Evolutionary conservation across 30 jellyfish, hydroid and myxozoan species (phyloP), one percentile per base, ranked within the genome.

Genomic region (Pelagia noctiluca): DNA sequence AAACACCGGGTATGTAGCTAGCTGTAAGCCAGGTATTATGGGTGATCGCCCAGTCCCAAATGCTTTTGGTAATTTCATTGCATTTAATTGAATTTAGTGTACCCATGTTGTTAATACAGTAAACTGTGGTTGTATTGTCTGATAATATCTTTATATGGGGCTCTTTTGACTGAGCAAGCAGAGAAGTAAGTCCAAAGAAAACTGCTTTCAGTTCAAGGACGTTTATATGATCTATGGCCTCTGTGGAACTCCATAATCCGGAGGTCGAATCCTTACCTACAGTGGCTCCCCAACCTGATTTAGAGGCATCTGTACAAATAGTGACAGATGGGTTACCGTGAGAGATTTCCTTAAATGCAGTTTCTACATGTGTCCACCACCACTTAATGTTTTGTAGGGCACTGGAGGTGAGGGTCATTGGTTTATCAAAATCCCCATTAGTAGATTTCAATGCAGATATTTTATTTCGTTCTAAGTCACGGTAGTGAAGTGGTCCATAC

Each of bases 31-130:
- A 66, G 61, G 24, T 66, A 22, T 66, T 66, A n/a, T 60, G 72
- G 35, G 34, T 60, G 30, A 60, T 60, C 21, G 72, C 72, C 72
- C 72, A 60, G 35, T 60, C 72, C 72, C 72, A 60, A 26, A 60
- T 60, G 34, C 35, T 60, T 60, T 26, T 60, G 34, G 72, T n/a
- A 22, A 60, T 60, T 8, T 60, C 72, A 60, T 60, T 26, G 34
- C 30, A 22, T 22, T n/a, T 22, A 22, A 26, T 22, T 32, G 79
- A 66, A n/a, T 35, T 66, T 22, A 66, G 26, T 28, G 61, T 66
- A 32, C 79, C 79, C 79, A 66, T 66, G 24, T 66, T 66, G 79
- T 66, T 66, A n/a, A 66, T 66, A 66, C 79, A 66, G 61, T 30
- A 30, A 18, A 62, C 75, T 13, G 75, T 26, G 19, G 75, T 19